A percentile compares a stretch with the other conserved stretches of the same genome.
Evolutionary conservation across 1,140 invertebrate genomes (phyloP).

Genomic region (Dufourea novaeangliae): DNA sequence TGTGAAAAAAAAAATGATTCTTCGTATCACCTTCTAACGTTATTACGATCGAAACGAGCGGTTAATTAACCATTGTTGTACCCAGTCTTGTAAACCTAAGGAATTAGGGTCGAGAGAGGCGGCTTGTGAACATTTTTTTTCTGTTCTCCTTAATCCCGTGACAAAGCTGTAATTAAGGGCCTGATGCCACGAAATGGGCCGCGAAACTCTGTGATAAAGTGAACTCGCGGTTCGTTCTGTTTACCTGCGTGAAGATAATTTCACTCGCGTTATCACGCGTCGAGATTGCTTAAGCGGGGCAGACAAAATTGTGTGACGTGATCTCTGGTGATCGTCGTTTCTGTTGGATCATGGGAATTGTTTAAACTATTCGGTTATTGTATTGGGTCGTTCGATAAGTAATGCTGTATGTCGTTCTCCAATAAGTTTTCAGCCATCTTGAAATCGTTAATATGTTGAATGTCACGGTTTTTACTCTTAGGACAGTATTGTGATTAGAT

Average conservation of each 20-base stretch:
- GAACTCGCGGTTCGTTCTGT: not conserved
- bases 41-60: not conserved
- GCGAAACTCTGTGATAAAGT: slow-evolving; percentile 42
- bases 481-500: no score
- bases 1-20: not conserved
- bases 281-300: slow-evolving; percentile 20
- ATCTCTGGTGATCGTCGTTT: slow-evolving; percentile 20
- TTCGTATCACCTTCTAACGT: not conserved
- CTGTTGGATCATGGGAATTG: not conserved
- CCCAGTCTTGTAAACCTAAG: not conserved
- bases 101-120: not conserved
- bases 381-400: no score
- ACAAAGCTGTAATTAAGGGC: not conserved
- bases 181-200: not conserved
- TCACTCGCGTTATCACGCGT: slow-evolving; percentile 43
- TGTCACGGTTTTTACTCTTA: no score
- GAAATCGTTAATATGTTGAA: no score
- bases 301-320: not conserved
- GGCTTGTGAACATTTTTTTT: no score
- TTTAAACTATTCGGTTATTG: not conserved
- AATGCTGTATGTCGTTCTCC: no score
- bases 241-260: slow-evolving; percentile 54
- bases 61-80: not conserved
- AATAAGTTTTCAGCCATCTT: no score
- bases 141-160: no score